Percentiles rank a stretch among this genome's conserved stretches.
Evolutionary conservation across 2,113 vertebrate species (phyloP).

Genomic region (Spea bombifrons): DNA sequence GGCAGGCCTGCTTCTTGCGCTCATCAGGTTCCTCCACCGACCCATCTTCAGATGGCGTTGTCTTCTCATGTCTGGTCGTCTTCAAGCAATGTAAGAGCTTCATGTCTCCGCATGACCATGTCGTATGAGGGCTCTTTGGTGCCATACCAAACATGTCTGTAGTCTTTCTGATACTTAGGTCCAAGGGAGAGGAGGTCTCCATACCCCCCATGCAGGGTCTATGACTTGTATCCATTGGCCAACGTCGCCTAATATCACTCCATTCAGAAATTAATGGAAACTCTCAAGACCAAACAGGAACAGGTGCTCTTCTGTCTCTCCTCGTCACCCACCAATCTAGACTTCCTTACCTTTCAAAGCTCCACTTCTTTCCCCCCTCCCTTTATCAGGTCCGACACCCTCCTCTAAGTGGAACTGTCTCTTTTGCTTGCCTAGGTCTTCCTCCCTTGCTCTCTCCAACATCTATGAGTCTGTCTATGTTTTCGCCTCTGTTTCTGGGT

Average conservation of each 20-base stretch:
- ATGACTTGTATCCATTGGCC: conserved; percentile 10
- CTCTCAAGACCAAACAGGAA: not conserved
- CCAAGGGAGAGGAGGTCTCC: conserved; percentile 26
- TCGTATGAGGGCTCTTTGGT: not conserved
- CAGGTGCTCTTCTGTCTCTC: not conserved
- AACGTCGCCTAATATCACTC: not conserved
- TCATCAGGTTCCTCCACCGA: not conserved
- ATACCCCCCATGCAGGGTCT: not conserved
- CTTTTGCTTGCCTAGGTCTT: not conserved
- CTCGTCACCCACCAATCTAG: not conserved
- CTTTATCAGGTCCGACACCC: not conserved
- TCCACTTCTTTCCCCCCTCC: not conserved
- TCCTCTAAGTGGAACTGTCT: not conserved
- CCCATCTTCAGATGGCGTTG: not conserved
- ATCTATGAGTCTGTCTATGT: not conserved
- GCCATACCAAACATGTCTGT: not conserved
- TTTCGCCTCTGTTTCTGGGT: not conserved
- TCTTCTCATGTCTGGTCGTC: conserved; percentile 1
- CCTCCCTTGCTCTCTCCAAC: not conserved
- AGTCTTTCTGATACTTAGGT: conserved; percentile 20
- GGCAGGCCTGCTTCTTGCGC: conserved; percentile 32
- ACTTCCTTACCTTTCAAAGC: not conserved
- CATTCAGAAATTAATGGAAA: not conserved
- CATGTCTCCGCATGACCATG: not conserved
- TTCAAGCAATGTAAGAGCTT: not conserved